phyloP scores from a whole-genome alignment of 2,113 vertebrate species.

The Corythaixoides concolor region DNA sequence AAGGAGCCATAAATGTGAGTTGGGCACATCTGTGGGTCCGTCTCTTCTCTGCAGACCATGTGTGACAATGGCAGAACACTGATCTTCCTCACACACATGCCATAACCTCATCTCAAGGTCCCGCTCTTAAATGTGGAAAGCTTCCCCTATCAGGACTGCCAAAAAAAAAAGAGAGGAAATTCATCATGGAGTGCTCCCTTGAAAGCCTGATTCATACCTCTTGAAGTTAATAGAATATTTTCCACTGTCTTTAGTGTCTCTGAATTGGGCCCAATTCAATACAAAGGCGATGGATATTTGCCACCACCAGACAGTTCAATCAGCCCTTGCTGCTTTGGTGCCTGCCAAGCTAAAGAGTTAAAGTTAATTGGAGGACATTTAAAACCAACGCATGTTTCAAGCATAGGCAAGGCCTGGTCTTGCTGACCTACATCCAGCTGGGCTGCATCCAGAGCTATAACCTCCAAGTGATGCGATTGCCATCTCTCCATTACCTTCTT shows the following conservation, averaged over 20 bases:
- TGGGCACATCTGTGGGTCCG: not conserved
- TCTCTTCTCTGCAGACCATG: not conserved
- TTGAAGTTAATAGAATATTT: not conserved
- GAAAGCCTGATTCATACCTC: not conserved
- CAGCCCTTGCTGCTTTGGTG: not conserved
- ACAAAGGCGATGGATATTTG: not conserved
- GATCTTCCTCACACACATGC: not conserved
- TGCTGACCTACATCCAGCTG: constrained; percentile 6
- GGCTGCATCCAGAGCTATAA: not conserved
- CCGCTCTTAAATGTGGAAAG: not conserved
- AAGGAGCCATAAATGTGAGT: not conserved
- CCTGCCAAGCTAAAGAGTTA: not conserved
- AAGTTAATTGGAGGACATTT: not conserved
- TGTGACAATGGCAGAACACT: not conserved
- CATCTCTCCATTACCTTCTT: not conserved
- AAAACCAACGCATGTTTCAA: constrained; percentile 12
- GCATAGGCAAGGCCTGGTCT: not conserved
- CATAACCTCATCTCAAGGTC: not conserved
- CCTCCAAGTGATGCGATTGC: not conserved
- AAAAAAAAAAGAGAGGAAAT: not conserved
- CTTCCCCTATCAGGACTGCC: not conserved
- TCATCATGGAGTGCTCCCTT: not conserved
- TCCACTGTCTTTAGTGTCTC: not conserved
- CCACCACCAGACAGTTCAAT: not conserved
- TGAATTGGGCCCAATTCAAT: not conserved